These are phyloP conservation scores for Chalcis sispes DNA, from an alignment of 2,888 invertebrate genomes.

Conservation along the genomic window DNA sequence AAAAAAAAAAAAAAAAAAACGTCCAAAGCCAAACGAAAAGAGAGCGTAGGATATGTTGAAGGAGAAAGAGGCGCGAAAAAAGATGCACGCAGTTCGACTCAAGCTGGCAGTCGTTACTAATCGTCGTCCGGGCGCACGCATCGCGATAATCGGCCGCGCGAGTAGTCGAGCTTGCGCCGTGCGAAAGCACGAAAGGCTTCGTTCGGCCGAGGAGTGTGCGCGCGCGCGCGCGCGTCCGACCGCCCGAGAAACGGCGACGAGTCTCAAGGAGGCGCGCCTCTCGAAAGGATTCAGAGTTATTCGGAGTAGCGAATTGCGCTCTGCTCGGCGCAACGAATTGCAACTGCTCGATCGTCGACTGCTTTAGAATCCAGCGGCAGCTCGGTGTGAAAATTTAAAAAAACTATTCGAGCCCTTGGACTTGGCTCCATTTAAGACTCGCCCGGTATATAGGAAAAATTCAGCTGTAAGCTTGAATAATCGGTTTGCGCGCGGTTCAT, in stretches of 20 bases:
- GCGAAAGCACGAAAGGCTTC: neutral
- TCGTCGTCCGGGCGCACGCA: neutral
- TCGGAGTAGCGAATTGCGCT: neutral
- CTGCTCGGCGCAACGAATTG: too few relatives aligned
- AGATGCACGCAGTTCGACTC: neutral
- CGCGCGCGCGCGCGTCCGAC: neutral
- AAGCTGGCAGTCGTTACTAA: neutral
- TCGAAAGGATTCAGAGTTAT: conserved; percentile 23
- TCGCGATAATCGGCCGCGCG: neutral
- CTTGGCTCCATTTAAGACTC: too few relatives aligned
- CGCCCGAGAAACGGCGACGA: conserved; percentile 1
- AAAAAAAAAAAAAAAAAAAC: neutral
- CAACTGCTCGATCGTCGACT: too few relatives aligned
- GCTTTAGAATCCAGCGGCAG: too few relatives aligned
- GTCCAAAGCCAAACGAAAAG: too few relatives aligned
- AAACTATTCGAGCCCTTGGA: too few relatives aligned
- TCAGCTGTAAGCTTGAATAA: neutral
- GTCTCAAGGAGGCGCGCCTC: conserved; percentile 29
- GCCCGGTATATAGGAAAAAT: neutral
- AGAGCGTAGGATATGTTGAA: too few relatives aligned
- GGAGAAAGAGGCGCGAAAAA: neutral
- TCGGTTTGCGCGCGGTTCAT: neutral
- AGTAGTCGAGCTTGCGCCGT: conserved; percentile 41
- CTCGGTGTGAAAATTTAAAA: too few relatives aligned
- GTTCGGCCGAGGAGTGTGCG: neutral